A percentile compares a stretch with the other conserved stretches of the same genome.
Evolutionary conservation across 2,888 invertebrate species (phyloP).

Genomic region (Oligia latruncula): DNA sequence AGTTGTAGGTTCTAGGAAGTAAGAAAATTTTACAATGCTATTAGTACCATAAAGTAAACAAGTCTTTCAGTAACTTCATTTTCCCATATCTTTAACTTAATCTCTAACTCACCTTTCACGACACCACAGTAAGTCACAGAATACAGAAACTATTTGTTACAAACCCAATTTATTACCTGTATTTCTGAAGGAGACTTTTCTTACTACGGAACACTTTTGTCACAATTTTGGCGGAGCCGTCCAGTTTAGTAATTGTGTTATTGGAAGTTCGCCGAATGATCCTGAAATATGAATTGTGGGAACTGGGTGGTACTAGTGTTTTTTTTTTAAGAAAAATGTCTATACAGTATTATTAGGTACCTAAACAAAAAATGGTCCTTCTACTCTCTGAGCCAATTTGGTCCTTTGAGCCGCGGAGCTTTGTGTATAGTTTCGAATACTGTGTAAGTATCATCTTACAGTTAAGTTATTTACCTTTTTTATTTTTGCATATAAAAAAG

Average conservation of each 20-base stretch:
- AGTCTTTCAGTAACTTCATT: background rate
- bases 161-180: constrained; percentile 18
- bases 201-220: constrained; percentile 44
- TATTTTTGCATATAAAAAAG: background rate
- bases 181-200: constrained; percentile 20
- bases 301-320: constrained; percentile 14
- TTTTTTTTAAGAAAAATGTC: constrained; percentile 27
- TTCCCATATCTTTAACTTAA: background rate
- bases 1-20: background rate
- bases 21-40: background rate
- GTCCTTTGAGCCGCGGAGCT: background rate
- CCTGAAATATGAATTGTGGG: constrained; percentile 54
- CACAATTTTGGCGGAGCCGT: constrained; percentile 33
- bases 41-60: background rate
- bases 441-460: background rate
- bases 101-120: background rate
- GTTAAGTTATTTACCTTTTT: background rate
- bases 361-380: background rate
- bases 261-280: constrained; percentile 54
- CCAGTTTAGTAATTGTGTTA: constrained; percentile 59
- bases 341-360: background rate
- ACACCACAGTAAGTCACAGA: constrained; percentile 20
- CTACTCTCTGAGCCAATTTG: background rate
- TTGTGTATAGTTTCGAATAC: background rate
- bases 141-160: constrained; percentile 27